Evolutionary conservation across 1,140 invertebrate genomes (phyloP), one percentile per base, ranked within the genome.

Genomic region (Hypothenemus hampei): DNA sequence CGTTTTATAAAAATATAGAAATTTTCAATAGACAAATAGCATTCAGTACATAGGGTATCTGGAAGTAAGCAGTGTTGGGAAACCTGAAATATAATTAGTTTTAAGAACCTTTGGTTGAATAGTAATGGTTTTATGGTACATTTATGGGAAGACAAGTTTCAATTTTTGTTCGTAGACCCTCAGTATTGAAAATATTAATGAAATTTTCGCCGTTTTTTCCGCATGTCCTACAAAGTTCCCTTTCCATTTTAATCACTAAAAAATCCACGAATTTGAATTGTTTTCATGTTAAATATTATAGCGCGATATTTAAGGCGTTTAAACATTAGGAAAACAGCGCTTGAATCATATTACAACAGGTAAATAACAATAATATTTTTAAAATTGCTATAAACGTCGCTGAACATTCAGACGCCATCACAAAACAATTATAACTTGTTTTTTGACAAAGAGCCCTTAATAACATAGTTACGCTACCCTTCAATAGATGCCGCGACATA

Each of bases 101-200:
- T n/a, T n/a, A n/a, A n/a, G n/a, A n/a, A n/a, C n/a, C n/a, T n/a
- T n/a, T n/a, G n/a, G n/a, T n/a, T n/a, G n/a, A n/a, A n/a, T n/a
- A n/a, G n/a, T n/a, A n/a, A n/a, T n/a, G n/a, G n/a, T n/a, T n/a
- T n/a, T n/a, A n/a, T n/a, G n/a, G 64, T 61, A 71, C 69, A 35
- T 67, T 48, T 40, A 71, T 66, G 18, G 69, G 69, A 43, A 71
- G 59, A 59, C 69, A 71, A 48, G 69, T 71, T 65, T 71, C 69
- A 29, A 71, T 67, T 53, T 69, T 71, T 52, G 64, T 57, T 46
- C 61, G 64, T 33, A 71, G 60, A 18, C 68, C 69, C 53, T 69
- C 68, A 22, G 64, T 69, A 55, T 66, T 62, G 57, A 71, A 71
- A 41, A 71, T 71, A 49, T 71, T 22, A 35, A 46, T 16, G 29